Evolutionary conservation across 2,113 vertebrate species (phyloP).

Genomic region (Hippolais icterina): DNA sequence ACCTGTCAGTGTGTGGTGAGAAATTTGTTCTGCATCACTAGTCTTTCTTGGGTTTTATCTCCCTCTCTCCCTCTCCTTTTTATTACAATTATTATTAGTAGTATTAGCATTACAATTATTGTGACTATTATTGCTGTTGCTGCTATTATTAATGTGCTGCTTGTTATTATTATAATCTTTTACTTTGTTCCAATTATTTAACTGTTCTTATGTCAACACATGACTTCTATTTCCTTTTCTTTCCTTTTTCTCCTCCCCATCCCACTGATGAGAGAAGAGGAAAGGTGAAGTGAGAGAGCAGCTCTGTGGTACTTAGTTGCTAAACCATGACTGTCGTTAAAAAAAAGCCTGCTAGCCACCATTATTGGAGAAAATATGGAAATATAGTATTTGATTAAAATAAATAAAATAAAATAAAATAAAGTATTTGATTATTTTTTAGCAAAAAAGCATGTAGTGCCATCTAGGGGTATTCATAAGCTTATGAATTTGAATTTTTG

Average conservation of each 20-base stretch:
- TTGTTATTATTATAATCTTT: background rate
- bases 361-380: background rate
- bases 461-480: slow-evolving; percentile 32
- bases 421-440: background rate
- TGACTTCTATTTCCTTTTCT: background rate
- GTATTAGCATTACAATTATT: background rate
- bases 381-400: background rate
- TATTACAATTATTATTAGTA: background rate
- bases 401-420: no score
- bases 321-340: background rate
- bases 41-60: background rate
- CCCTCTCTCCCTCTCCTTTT: background rate
- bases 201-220: background rate
- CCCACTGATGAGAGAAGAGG: background rate
- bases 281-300: background rate
- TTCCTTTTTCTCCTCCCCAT: background rate
- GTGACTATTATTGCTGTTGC: background rate
- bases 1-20: background rate
- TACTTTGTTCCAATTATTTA: background rate
- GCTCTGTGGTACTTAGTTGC: background rate
- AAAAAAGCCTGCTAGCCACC: background rate
- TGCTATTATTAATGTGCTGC: background rate
- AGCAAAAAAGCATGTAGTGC: slow-evolving; percentile 36
- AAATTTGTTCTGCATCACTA: background rate
- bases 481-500: slow-evolving; percentile 9